These are phyloP conservation scores for Tolypeutes matacus DNA, from an alignment of 2,797 vertebrate genomes.

Conservation along the genomic window DNA sequence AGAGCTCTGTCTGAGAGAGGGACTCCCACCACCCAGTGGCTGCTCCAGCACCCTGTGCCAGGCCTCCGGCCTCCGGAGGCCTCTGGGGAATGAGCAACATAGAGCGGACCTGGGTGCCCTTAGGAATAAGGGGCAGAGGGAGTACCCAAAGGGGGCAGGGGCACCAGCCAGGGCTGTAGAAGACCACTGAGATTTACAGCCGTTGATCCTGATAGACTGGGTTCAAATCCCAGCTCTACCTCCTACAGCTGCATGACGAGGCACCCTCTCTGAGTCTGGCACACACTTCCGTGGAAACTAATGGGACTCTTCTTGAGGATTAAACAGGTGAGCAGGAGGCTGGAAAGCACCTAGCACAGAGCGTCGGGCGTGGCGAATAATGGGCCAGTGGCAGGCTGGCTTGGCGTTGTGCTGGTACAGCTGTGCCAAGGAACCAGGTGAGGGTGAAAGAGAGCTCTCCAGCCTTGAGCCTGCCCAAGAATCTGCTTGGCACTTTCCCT, in stretches of 20 bases:
- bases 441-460: background rate
- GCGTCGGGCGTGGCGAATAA: accelerated
- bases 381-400: accelerated
- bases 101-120: background rate
- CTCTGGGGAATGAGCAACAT: background rate
- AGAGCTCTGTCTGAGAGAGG: background rate
- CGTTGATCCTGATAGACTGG: background rate
- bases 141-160: background rate
- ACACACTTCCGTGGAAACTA: background rate
- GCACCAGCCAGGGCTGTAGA: background rate
- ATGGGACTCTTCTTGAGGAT: background rate
- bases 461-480: slow-evolving; percentile 29
- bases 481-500: background rate
- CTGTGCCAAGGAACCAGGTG: background rate
- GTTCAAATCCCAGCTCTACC: background rate
- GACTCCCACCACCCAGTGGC: accelerated
- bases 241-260: background rate
- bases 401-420: background rate
- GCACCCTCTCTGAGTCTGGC: background rate
- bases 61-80: background rate
- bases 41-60: background rate
- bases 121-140: background rate
- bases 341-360: background rate
- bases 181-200: background rate
- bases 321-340: background rate